Evolutionary conservation across 1,140 invertebrate species (phyloP).

Genomic region (Meteorus sp.): DNA sequence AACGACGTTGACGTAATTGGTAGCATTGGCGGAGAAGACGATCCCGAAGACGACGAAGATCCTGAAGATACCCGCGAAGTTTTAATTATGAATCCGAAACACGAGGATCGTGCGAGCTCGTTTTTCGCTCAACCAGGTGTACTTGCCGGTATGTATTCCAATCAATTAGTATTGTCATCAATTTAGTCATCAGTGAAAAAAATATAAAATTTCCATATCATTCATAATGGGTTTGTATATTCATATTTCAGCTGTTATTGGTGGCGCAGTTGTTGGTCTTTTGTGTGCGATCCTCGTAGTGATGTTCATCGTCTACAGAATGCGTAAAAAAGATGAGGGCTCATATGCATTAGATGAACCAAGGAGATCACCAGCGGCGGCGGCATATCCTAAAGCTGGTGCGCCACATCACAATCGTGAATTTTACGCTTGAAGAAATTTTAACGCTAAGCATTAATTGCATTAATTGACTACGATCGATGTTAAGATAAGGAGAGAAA

Average conservation of each 20-base stretch:
- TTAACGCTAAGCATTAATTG: constrained; percentile 8
- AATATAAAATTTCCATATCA: constrained; percentile 33
- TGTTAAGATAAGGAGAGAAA: constrained; percentile 20
- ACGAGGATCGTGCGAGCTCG: constrained; percentile 79
- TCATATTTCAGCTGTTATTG: constrained; percentile 85
- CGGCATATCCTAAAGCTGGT: constrained; percentile 79
- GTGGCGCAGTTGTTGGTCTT: constrained; percentile 95
- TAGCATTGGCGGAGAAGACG: constrained; percentile 40
- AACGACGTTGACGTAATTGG: constrained; percentile 48
- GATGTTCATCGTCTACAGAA: constrained; percentile 99
- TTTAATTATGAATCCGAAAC: constrained; percentile 77
- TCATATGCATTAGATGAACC: constrained; percentile 97
- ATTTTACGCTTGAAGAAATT: constrained; percentile 87
- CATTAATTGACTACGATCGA: constrained; percentile 24
- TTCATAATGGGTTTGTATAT: constrained; percentile 14
- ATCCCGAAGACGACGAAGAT: constrained; percentile 37
- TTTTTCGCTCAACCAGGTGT: constrained; percentile 95
- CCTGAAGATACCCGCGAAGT: constrained; percentile 60
- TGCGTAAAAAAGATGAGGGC: constrained; percentile 99
- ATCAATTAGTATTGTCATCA: constrained; percentile 6
- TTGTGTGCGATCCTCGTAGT: constrained; percentile 97
- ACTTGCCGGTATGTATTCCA: constrained; percentile 74
- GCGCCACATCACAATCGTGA: constrained; percentile 84
- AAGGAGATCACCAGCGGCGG: constrained; percentile 86
- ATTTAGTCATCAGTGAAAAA: constrained; percentile 41